These are phyloP conservation scores for Nemotelus pantherinus DNA, from an alignment of 2,888 invertebrate genomes.

Conservation along the genomic window DNA sequence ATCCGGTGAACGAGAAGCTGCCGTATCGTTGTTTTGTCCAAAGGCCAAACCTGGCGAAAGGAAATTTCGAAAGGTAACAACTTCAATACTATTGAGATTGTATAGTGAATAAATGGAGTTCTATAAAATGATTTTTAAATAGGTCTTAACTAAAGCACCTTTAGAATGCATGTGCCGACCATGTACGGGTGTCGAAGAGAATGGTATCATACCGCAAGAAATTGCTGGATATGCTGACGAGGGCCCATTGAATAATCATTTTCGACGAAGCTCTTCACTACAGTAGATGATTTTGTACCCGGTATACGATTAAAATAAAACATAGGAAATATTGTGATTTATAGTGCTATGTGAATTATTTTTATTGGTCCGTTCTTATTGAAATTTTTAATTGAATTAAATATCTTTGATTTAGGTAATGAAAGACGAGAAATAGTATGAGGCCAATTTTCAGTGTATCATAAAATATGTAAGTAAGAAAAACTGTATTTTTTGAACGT, in stretches of 20 bases:
- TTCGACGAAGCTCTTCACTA: constrained; percentile 75
- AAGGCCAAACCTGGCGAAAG: constrained; percentile 87
- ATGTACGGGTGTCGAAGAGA: constrained; percentile 88
- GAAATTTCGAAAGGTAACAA: constrained; percentile 81
- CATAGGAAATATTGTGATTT: not conserved
- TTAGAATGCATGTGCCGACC: constrained; percentile 94
- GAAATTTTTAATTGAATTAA: too few species aligned
- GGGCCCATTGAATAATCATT: constrained; percentile 82
- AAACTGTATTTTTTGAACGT: too few species aligned
- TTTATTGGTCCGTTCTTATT: not conserved
- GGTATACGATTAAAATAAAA: constrained; percentile 9
- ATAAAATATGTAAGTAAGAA: too few species aligned
- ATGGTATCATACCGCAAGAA: constrained; percentile 88
- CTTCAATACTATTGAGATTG: constrained; percentile 35
- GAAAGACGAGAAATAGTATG: too few species aligned
- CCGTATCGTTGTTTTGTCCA: constrained; percentile 87
- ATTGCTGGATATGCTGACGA: constrained; percentile 87
- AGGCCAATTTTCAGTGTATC: too few species aligned
- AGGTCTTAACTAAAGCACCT: constrained; percentile 93
- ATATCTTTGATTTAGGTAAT: too few species aligned
- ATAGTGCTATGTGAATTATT: not conserved
- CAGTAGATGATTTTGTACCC: constrained; percentile 34
- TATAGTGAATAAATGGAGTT: constrained; percentile 50
- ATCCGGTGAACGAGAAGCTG: constrained; percentile 90
- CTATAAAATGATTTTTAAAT: constrained; percentile 51